Evolutionary conservation across 2,888 invertebrate species (phyloP), one percentile per base, ranked within the genome.

Genomic region (Bursaphelenchus okinawaensis): DNA sequence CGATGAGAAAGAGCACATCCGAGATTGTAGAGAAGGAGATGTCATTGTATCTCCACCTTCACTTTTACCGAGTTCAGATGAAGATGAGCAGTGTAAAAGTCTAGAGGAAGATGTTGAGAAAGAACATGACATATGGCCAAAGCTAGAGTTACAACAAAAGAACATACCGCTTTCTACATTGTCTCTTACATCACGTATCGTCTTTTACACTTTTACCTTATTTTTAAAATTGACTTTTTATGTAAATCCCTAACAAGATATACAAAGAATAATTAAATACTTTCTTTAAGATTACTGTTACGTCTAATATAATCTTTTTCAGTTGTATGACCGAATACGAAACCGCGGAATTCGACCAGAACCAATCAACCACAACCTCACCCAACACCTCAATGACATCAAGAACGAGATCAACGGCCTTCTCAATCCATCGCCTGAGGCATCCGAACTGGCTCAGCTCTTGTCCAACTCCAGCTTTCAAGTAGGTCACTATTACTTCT

Each of bases 261-360:
- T n/a, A 9, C 50, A 31, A 4, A n/a, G 66, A 62, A 63, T 31
- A n/a, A n/a, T n/a, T n/a, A n/a, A n/a, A n/a, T n/a, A n/a, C n/a
- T n/a, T n/a, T n/a, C n/a, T n/a, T n/a, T n/a, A n/a, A n/a, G n/a
- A n/a, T n/a, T n/a, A n/a, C n/a, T n/a, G n/a, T n/a, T n/a, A n/a
- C n/a, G n/a, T n/a, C n/a, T n/a, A 40, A 40, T n/a, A 6, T 16
- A n/a, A 40, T n/a, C n/a, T 6, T 6, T 81, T 81, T 70, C 75
- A 82, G 82, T 74, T 82, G 73, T 82, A 82, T 78, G 82, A 82
- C 70, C 77, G 78, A 65, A 82, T 82, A 68, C 71, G 73, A 28
- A 74, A 70, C 16, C 70, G 77, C 40, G 70, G 72, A 28, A 70
- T 73, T 4, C 73, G 72, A 54, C 77, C 78, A 20, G 72, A 75